Base-by-base conservation (phyloP, 2,888 invertebrate genomes). In the Proisotoma minuta region DNA sequence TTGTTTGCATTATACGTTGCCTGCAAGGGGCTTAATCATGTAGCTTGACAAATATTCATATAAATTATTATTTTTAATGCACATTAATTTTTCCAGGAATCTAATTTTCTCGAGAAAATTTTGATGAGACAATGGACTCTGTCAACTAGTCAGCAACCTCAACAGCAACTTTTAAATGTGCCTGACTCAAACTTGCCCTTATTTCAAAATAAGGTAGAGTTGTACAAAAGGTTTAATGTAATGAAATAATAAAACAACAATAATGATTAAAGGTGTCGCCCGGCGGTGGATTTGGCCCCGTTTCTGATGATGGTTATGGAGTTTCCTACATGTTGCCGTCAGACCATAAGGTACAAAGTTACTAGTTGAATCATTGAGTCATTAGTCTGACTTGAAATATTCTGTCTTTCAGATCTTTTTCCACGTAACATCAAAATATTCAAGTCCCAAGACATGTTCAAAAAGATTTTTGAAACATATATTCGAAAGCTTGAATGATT, bases 231-330 rank as follows among this genome's bases (percentile, higher is more conserved):
- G n/a, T n/a, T n/a, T n/a, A n/a, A n/a, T n/a, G n/a, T n/a, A n/a
- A n/a, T n/a, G n/a, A n/a, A n/a, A n/a, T n/a, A n/a, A n/a, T n/a
- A n/a, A n/a, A n/a, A n/a, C n/a, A n/a, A n/a, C n/a, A n/a, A n/a
- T 57, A 50, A 49, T 43, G 67, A 75, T 10, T 43, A 15, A 29
- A 80, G 79, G 73, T 80, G 5, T 78, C 78, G 50, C 79, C 80
- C 3, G 81, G 81, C 15, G 81, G 81, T 27, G 81, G 81, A 0
- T 81, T 81, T 75, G 80, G 81, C 5, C 80, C 81, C 0, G 80
- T 81, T 15, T 78, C 79, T 1, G 79, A 80, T 65, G 76, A 78
- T 49, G 81, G 81, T 0, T 80, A 80, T 65, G 80, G 80, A 1
- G 78, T 81, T 2, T 79, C 80, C 0, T 81, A 81, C 75, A 80